Evolutionary conservation across 2,113 vertebrate genomes (phyloP), one percentile per base, ranked within the genome.

Genomic region (Heterotilapia buettikoferi): DNA sequence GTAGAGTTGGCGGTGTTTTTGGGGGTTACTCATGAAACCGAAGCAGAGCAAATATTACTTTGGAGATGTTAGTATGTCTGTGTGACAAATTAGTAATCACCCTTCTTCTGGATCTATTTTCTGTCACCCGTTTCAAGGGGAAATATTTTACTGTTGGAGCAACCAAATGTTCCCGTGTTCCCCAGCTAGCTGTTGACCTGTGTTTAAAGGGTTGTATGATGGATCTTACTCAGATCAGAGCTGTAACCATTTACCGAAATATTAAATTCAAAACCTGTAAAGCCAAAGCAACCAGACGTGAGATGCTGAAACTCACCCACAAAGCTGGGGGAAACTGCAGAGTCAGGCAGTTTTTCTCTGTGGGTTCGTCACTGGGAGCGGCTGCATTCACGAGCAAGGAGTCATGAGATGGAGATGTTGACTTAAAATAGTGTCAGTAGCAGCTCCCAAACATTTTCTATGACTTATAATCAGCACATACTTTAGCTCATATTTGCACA

Each of bases 1-100:
- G 36, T 16, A 1, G 0, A 2, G 29, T 31, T 76, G 43, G 14
- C 2, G 6, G 18, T 66, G 40, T 5, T 11, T 12, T 29, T 10
- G 16, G 16, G 9, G 29, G 59, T 19, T 45, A 0, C 24, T 19
- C 16, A 13, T 31, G 29, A 79, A 79, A 33, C 76, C 0, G 29
- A n/a, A 61, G 54, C 56, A n/a, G 16, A 63, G 54, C 18, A 82
- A 40, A 47, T 38, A 40, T 80, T 54, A 45, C 71, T 47, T 47
- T 47, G 68, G 40, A 76, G 40, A 76, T 50, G 21, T 47, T 26
- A 31, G 6, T 76, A 2, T 76, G 14, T 76, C 40, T 47, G 14
- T 47, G 40, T 76, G 71, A 12, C 43, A 50, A 0, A 50, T 50
- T 50, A n/a, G 26, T 0, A 78, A n/a, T 8, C 21, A 2, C 40